phyloP scores from a whole-genome alignment of 2,113 vertebrate genomes.

The Saccopteryx leptura region DNA sequence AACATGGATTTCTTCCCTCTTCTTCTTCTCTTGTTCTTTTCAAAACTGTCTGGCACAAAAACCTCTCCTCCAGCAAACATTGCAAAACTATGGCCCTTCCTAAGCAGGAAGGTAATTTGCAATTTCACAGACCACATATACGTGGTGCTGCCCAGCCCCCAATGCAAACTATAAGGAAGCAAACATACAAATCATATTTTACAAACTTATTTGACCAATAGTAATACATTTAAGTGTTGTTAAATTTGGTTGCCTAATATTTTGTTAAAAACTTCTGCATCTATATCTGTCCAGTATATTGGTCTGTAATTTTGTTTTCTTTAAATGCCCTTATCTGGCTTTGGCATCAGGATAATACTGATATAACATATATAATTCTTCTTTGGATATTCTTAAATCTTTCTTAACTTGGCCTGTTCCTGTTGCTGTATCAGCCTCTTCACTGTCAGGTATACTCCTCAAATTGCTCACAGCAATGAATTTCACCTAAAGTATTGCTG shows the following conservation, averaged over 20 bases:
- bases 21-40: too few species aligned
- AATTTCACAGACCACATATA: too few species aligned
- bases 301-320: not conserved
- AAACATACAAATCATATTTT: too few species aligned
- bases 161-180: too few species aligned
- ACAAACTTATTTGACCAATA: too few species aligned
- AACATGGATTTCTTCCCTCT: too few species aligned
- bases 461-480: not conserved
- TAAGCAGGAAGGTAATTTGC: too few species aligned
- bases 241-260: not conserved
- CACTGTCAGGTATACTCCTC: not conserved
- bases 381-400: not conserved
- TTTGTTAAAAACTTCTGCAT: not conserved
- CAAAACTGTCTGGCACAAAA: too few species aligned
- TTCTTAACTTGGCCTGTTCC: not conserved
- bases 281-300: not conserved
- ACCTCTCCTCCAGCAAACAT: too few species aligned
- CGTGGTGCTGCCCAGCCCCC: too few species aligned
- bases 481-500: not conserved
- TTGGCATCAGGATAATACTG: not conserved
- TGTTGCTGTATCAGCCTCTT: not conserved
- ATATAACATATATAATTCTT: not conserved
- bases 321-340: not conserved
- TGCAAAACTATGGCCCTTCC: too few species aligned
- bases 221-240: not conserved